A percentile compares a stretch with the other conserved stretches of the same genome.
phyloP scores from a whole-genome alignment of 2,797 vertebrate genomes.

The Acropternis orthonyx region DNA sequence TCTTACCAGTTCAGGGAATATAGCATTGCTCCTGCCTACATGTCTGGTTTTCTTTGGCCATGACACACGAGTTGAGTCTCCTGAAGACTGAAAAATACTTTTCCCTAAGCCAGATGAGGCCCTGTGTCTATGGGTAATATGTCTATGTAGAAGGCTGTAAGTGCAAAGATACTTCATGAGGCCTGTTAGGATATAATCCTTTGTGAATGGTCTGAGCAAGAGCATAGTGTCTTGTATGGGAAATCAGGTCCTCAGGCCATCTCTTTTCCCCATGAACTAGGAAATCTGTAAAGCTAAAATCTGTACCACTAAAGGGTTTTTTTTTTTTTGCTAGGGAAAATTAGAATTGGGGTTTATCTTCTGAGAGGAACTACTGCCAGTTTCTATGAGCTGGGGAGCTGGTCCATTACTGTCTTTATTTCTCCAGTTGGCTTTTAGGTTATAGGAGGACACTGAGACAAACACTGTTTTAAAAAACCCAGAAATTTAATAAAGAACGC shows the following conservation, averaged over 20 bases:
- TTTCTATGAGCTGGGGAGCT: background rate
- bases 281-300: background rate
- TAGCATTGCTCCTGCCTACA: rapidly evolving
- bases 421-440: background rate
- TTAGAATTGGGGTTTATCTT: background rate
- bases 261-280: background rate
- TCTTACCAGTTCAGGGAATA: background rate
- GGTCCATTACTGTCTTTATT: background rate
- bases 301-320: background rate
- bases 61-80: rapidly evolving
- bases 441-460: background rate
- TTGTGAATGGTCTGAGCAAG: background rate
- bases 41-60: background rate
- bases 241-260: background rate
- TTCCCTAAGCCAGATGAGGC: background rate
- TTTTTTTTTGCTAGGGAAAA: background rate
- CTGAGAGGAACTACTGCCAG: background rate
- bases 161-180: background rate
- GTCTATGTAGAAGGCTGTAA: background rate
- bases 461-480: background rate
- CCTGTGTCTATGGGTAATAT: rapidly evolving
- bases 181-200: background rate
- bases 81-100: background rate
- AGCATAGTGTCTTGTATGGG: background rate
- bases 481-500: background rate